Conservation (phyloP, 2,888 invertebrate genomes). For the Camponotus fellah region DNA sequence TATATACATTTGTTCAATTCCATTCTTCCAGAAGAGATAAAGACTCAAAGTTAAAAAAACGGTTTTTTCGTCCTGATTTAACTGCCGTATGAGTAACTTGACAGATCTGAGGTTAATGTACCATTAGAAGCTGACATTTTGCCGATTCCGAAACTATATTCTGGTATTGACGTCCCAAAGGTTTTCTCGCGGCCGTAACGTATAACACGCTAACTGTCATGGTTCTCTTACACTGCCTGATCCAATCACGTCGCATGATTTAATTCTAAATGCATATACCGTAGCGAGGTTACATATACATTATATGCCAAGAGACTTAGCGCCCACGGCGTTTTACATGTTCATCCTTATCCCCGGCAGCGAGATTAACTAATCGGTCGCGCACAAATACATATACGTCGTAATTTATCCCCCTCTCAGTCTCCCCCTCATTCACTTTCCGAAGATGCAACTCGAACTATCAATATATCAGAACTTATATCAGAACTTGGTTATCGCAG, state of each 20-base stretch:
- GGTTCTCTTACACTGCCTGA: conserved; percentile 44
- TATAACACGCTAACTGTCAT: conserved; percentile 50
- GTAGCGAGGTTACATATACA: conserved; percentile 30
- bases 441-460: neutral
- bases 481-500: neutral
- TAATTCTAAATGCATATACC: conserved; percentile 59
- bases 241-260: conserved; percentile 63
- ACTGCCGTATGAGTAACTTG: conserved; percentile 1
- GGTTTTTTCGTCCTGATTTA: neutral
- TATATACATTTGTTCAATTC: neutral
- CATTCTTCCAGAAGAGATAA: conserved; percentile 24
- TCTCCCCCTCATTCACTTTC: neutral
- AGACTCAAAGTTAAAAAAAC: neutral
- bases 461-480: too few species aligned
- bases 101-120: conserved; percentile 60
- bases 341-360: conserved; percentile 48
- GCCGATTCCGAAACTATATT: conserved; percentile 43
- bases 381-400: conserved; percentile 44
- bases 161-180: conserved; percentile 49
- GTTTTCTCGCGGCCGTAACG: conserved; percentile 29
- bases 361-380: conserved; percentile 58
- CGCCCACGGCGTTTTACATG: conserved; percentile 40
- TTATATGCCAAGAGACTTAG: conserved; percentile 37
- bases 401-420: conserved; percentile 29
- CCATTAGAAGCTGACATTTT: conserved; percentile 57